Base-by-base conservation (phyloP, 2,888 invertebrate genomes). In the Micoletzkya japonica region DNA sequence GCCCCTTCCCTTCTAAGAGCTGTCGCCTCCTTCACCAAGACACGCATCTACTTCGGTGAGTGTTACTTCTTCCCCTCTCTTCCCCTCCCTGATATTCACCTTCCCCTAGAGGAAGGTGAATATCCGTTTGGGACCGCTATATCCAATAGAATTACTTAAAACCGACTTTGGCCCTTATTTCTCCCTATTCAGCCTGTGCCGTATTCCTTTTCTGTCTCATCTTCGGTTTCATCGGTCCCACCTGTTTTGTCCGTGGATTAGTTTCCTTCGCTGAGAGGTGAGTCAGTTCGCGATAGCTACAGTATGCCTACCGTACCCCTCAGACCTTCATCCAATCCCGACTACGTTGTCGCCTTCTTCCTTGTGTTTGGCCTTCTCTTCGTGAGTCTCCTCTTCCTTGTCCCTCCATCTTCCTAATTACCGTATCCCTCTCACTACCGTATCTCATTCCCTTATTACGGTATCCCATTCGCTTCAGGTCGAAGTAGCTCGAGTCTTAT, bases 161-260 rank as follows among this genome's bases (percentile, higher is more conserved):
- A n/a, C n/a, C n/a, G n/a, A n/a, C n/a, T n/a, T n/a, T n/a, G n/a
- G n/a, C 76, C 78, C 44, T 80, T 83, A 58, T 86, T 4, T 86
- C 74, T 75, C 73, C 68, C 61, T 63, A 37, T 4, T 39, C 68
- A 58, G 80, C 85, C 7, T 79, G 86, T 50, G 70, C 84, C 14
- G 73, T 85, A 3, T 83, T 84, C 44, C 76, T 85, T 6, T 77
- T 82, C 64, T 83, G 86, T 70, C 59, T 80, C 1, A 76, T 77
- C 30, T 79, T 82, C 68, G 84, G 85, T 50, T 86, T 80, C 72
- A 76, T 86, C 59, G 86, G 85, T 20, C 87, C 87, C 32, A 84
- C 84, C 3, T 84, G 84, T 63, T 77, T 84, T 61, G 82, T 84
- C 59, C 73, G 81, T 50, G 72, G 80, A 7, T 74, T 85, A 6